phyloP scores from a whole-genome alignment of 2,113 vertebrate species.

The Phycodurus eques region DNA sequence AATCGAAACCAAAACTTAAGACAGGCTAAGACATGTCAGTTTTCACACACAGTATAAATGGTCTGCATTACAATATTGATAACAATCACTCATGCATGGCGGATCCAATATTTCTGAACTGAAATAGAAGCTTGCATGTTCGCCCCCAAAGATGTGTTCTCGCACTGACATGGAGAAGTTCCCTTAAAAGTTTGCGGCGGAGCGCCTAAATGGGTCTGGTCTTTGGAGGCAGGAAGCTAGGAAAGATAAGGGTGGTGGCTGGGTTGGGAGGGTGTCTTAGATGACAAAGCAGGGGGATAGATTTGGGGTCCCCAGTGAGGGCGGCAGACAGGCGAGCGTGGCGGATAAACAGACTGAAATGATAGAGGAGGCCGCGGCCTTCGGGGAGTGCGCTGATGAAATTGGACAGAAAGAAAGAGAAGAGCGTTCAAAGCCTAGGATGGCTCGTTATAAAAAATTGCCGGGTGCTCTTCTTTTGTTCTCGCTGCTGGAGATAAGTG shows the following conservation, averaged over 20 bases:
- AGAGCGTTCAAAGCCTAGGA: slow-evolving; percentile 18
- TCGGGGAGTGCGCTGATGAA: slow-evolving; percentile 57
- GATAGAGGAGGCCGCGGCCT: slow-evolving; percentile 28
- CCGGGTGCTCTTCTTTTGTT: slow-evolving; percentile 8
- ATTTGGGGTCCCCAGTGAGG: slow-evolving; percentile 25
- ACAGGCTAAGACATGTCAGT: too few relatives aligned
- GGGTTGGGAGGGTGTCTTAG: slow-evolving; percentile 14
- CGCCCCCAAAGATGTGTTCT: not conserved
- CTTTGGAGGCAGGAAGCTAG: slow-evolving; percentile 19
- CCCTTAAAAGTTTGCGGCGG: not conserved
- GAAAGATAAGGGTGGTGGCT: not conserved
- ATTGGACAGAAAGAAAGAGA: slow-evolving; percentile 42
- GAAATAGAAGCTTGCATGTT: not conserved
- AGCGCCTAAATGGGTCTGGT: slow-evolving; percentile 3
- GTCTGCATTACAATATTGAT: too few relatives aligned
- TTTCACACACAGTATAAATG: too few relatives aligned
- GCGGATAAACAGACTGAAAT: slow-evolving; percentile 39
- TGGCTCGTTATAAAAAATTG: slow-evolving; percentile 28
- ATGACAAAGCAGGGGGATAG: slow-evolving; percentile 32
- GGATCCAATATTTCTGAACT: not conserved
- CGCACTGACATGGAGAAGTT: slow-evolving; percentile 13
- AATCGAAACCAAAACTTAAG: too few relatives aligned
- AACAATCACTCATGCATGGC: too few relatives aligned
- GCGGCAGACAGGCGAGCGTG: slow-evolving; percentile 12
- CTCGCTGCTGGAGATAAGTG: not conserved